Evolutionary conservation across 1,140 invertebrate species (phyloP).

Genomic region (Drosophila gunungcola): DNA sequence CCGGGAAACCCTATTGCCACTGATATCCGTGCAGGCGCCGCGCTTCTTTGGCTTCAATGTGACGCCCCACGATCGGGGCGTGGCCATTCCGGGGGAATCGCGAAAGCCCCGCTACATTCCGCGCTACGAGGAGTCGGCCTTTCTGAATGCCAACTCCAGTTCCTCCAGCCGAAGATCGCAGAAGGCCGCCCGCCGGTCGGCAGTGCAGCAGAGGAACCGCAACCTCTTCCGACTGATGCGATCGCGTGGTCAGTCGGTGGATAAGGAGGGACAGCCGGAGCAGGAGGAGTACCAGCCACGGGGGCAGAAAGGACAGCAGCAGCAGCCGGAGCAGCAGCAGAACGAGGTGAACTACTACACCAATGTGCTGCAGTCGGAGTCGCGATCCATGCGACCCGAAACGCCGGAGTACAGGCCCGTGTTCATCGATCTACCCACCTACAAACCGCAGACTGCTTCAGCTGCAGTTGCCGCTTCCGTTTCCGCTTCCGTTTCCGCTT

Average conservation of each 20-base stretch:
- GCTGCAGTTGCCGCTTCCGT: not conserved
- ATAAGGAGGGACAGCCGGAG: not conserved
- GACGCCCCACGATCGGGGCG: conserved; percentile 46
- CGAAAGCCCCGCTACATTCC: conserved; percentile 84
- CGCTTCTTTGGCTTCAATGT: conserved; percentile 87
- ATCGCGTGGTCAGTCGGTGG: conserved; percentile 41
- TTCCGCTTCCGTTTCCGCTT: conserved; percentile 1
- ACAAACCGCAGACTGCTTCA: conserved; percentile 48
- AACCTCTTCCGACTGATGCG: conserved; percentile 72
- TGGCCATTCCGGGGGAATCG: conserved; percentile 20
- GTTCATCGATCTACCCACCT: conserved; percentile 81
- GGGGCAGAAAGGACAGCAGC: not conserved
- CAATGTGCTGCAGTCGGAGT: conserved; percentile 64
- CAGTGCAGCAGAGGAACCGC: conserved; percentile 63
- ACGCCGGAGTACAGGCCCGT: conserved; percentile 70
- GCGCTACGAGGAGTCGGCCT: conserved; percentile 74
- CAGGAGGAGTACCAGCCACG: not conserved
- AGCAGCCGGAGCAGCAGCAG: conserved; percentile 1
- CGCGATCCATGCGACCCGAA: conserved; percentile 73
- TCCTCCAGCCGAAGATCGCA: not conserved
- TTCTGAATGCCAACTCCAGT: conserved; percentile 44
- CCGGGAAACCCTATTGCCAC: conserved; percentile 89
- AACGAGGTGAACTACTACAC: conserved; percentile 74
- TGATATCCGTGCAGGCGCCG: conserved; percentile 91
- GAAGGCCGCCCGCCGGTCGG: conserved; percentile 15